phyloP scores from a whole-genome alignment of 2,797 vertebrate genomes.

The Enoplosus armatus region DNA sequence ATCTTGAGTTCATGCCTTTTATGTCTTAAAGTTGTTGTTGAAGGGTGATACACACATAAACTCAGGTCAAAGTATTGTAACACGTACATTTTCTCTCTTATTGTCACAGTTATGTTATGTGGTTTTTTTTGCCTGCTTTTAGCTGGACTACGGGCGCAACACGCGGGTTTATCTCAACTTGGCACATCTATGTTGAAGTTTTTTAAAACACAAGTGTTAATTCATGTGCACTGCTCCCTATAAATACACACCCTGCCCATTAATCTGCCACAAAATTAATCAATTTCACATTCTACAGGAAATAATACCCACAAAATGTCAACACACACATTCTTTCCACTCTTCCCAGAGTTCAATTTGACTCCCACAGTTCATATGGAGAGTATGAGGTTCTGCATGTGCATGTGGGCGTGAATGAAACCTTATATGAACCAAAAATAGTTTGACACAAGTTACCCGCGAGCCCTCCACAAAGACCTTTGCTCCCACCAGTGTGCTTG shows the following conservation, averaged over 20 bases:
- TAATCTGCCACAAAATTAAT: conserved; percentile 12
- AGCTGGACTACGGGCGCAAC: too few relatives aligned
- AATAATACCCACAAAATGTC: conserved; percentile 20
- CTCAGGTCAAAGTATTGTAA: not conserved
- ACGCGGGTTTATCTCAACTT: not conserved
- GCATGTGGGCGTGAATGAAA: conserved; percentile 63
- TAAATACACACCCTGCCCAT: conserved; percentile 5
- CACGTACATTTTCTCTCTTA: not conserved
- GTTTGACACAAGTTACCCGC: conserved; percentile 52
- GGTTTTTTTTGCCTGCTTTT: too few relatives aligned
- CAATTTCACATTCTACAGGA: conserved; percentile 34
- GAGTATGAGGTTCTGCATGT: conserved; percentile 19
- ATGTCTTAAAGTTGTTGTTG: not conserved
- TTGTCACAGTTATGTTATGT: not conserved
- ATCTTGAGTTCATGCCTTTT: not conserved
- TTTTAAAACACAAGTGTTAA: conserved; percentile 12
- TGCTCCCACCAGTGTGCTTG: conserved; percentile 31
- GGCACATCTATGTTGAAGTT: not conserved
- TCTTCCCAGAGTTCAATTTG: conserved; percentile 13
- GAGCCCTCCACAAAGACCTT: conserved; percentile 45
- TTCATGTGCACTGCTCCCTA: conserved; percentile 8
- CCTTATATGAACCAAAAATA: conserved; percentile 80
- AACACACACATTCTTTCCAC: conserved; percentile 38
- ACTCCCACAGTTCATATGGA: conserved; percentile 18
- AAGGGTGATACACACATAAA: not conserved